phyloP scores from a whole-genome alignment of 2,888 invertebrate species.

The Loripinus fragilis region DNA sequence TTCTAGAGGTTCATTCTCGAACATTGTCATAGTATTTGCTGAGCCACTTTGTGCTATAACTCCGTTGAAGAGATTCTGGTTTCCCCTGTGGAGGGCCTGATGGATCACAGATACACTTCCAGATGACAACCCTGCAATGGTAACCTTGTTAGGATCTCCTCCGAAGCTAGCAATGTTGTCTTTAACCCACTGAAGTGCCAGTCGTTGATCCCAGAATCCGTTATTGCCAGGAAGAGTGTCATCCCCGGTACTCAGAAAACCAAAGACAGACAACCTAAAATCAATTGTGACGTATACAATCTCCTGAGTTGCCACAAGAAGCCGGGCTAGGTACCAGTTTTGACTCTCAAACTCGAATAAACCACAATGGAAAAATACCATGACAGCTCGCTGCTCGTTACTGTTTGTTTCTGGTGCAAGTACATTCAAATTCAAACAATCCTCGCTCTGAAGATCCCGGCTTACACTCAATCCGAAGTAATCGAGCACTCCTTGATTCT shows the following conservation, averaged over 20 bases:
- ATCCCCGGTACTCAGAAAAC: constrained; percentile 34
- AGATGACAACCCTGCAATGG: neutral
- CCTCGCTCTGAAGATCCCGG: neutral
- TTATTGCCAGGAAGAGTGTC: neutral
- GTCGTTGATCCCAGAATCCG: neutral
- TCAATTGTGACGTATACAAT: constrained; percentile 33
- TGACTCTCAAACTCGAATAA: constrained; percentile 8
- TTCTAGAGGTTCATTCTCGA: neutral
- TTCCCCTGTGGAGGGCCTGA: neutral
- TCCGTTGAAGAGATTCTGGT: too few relatives aligned
- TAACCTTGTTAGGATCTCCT: neutral
- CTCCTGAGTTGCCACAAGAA: constrained; percentile 17
- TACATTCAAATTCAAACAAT: constrained; percentile 34
- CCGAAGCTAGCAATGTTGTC: neutral
- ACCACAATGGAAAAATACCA: constrained; percentile 35
- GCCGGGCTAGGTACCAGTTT: neutral
- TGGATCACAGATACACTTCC: neutral
- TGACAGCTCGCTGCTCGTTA: neutral
- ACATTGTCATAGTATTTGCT: neutral
- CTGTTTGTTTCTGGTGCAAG: neutral
- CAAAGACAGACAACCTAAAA: constrained; percentile 25
- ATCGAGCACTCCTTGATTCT: neutral
- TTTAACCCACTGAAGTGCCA: neutral
- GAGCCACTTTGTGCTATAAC: neutral
- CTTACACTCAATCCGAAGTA: neutral